These are phyloP conservation scores for Ophiothrix spiculata DNA, from an alignment of 35 echinoderm and acorn worm genomes.

Conservation along the genomic window DNA sequence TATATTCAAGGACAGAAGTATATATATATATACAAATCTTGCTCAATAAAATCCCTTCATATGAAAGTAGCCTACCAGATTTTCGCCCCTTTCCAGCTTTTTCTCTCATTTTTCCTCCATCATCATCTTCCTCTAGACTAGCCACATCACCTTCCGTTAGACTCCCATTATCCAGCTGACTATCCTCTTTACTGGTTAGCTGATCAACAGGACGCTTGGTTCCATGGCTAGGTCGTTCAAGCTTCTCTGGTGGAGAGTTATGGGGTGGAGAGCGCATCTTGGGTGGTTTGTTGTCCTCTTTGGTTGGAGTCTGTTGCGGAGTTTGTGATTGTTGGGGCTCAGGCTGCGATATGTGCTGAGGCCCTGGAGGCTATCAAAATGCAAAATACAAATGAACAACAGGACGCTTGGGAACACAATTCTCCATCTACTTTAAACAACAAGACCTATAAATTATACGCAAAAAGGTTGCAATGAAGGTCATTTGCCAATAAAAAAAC, in stretches of 20 bases:
- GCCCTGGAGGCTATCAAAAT: too few relatives aligned
- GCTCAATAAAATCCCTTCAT: too few relatives aligned
- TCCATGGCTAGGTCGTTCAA: not conserved
- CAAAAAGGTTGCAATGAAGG: too few relatives aligned
- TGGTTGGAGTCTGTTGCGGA: conserved; percentile 16
- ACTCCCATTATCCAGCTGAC: not conserved
- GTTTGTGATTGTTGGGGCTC: not conserved
- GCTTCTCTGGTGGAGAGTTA: conserved; percentile 13
- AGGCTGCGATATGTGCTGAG: not conserved
- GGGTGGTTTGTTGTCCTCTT: not conserved
- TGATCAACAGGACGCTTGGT: not conserved
- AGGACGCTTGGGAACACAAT: too few relatives aligned
- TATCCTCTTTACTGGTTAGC: not conserved
- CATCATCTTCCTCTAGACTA: not conserved
- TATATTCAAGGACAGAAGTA: too few relatives aligned
- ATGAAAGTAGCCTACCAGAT: too few relatives aligned
- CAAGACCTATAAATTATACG: too few relatives aligned
- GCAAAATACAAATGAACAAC: too few relatives aligned
- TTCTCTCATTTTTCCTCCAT: not conserved
- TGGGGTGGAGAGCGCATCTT: not conserved
- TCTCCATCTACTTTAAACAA: too few relatives aligned
- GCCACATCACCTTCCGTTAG: not conserved
- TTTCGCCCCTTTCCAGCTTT: too few relatives aligned
- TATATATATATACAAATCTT: too few relatives aligned
- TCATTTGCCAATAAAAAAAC: too few relatives aligned